Evolutionary conservation across 92 coral and sea anemone genomes (phyloP).

Genomic region (Phenganax stokvisi): DNA sequence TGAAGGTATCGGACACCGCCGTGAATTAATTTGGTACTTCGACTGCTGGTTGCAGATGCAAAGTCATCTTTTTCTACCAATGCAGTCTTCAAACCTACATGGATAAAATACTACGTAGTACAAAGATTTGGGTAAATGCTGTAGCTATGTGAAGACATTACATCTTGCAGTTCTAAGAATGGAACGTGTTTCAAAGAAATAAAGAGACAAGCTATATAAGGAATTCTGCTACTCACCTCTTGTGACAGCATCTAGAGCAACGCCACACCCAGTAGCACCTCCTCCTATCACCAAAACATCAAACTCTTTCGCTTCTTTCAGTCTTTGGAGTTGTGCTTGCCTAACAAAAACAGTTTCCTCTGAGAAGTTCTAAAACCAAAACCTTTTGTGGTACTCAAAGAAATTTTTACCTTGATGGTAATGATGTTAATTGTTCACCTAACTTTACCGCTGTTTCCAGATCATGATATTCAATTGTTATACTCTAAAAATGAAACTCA

Average conservation of each 20-base stretch:
- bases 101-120: no score
- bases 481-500: constrained; percentile 38
- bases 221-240: constrained; percentile 55
- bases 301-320: constrained; percentile 69
- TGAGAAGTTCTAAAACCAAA: background rate
- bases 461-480: constrained; percentile 56
- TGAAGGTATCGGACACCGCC: constrained; percentile 98
- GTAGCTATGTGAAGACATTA: no score
- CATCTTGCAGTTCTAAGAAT: no score
- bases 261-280: constrained; percentile 97
- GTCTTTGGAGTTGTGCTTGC: constrained; percentile 45
- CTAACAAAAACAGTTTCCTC: constrained; percentile 20
- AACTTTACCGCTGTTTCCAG: constrained; percentile 57
- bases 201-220: no score
- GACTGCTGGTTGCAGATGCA: constrained; percentile 91
- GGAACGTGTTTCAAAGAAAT: no score
- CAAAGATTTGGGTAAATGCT: no score
- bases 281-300: constrained; percentile 98
- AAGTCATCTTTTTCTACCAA: constrained; percentile 90
- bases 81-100: constrained; percentile 79
- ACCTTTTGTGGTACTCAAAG: background rate
- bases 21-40: constrained; percentile 93
- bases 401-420: constrained; percentile 65
- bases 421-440: constrained; percentile 51
- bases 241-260: constrained; percentile 88